Conservation (phyloP, 1,140 invertebrate genomes). For the Drosophila teissieri region DNA sequence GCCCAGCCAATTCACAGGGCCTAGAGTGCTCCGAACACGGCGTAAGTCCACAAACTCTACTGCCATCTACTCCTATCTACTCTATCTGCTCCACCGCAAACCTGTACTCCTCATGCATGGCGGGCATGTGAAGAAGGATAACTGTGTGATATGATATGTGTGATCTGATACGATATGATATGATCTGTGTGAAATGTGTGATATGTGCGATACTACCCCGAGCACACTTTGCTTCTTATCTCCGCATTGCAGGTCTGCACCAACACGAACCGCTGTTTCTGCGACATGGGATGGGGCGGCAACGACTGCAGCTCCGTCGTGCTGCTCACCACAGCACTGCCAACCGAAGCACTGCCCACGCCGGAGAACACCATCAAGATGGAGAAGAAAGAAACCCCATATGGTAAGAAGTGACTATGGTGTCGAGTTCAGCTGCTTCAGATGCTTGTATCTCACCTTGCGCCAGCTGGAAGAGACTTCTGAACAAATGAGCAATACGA, state of each 20-base stretch:
- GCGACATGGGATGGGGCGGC: constrained; percentile 94
- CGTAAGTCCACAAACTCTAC: constrained; percentile 87
- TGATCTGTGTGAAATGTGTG: not conserved
- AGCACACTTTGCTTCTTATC: constrained; percentile 11
- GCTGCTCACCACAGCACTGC: constrained; percentile 87
- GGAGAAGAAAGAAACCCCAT: constrained; percentile 94
- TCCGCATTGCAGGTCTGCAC: constrained; percentile 91
- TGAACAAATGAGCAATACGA: constrained; percentile 20
- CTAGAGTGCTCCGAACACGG: constrained; percentile 97
- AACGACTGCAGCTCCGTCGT: constrained; percentile 93
- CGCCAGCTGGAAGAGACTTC: constrained; percentile 8
- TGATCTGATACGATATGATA: too few species aligned
- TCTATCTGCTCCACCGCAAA: not conserved
- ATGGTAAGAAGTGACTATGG: constrained; percentile 88
- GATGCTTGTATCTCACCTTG: constrained; percentile 15
- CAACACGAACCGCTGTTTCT: constrained; percentile 96
- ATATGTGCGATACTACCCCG: not conserved
- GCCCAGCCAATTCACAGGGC: constrained; percentile 94
- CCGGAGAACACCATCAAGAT: constrained; percentile 87
- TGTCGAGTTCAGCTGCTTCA: constrained; percentile 5
- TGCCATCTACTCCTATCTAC: not conserved
- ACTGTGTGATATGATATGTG: not conserved
- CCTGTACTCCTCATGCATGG: not conserved
- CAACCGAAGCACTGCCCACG: constrained; percentile 85
- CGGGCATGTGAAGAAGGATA: not conserved